phyloP scores from a whole-genome alignment of 1,140 invertebrate species.

The Maconellicoccus hirsutus region DNA sequence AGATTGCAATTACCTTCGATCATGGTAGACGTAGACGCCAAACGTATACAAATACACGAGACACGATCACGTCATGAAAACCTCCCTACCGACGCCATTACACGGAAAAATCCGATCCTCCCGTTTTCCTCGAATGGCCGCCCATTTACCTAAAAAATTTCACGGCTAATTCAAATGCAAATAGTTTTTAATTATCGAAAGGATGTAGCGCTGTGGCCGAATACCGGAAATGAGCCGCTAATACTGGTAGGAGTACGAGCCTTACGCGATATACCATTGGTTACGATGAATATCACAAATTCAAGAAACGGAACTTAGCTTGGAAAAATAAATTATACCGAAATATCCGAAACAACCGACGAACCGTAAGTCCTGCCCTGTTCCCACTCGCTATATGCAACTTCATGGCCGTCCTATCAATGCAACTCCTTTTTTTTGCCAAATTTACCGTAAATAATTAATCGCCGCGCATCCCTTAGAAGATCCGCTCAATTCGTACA shows the following conservation, averaged over 20 bases:
- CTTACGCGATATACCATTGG: background rate
- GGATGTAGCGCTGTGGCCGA: background rate
- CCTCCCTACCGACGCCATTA: background rate
- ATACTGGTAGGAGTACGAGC: background rate
- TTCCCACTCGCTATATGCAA: background rate
- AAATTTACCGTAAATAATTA: slow-evolving; percentile 1
- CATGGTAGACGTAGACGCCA: background rate
- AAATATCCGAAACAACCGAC: slow-evolving; percentile 1
- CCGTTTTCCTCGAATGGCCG: slow-evolving; percentile 1
- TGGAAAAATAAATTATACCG: background rate
- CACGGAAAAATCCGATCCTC: background rate
- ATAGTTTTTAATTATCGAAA: slow-evolving; percentile 5
- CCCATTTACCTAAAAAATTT: background rate
- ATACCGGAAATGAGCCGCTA: background rate
- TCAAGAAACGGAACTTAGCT: background rate
- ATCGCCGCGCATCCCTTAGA: background rate
- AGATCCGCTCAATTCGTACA: background rate
- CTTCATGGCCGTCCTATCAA: background rate
- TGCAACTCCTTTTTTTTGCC: background rate
- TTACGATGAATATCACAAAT: background rate
- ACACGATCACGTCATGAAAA: background rate
- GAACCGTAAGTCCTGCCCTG: background rate
- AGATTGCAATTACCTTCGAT: background rate
- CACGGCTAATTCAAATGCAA: slow-evolving; percentile 7
- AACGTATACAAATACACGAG: background rate